These are phyloP conservation scores for Candoia aspera DNA, from an alignment of 2,113 vertebrate species.

Conservation along the genomic window DNA sequence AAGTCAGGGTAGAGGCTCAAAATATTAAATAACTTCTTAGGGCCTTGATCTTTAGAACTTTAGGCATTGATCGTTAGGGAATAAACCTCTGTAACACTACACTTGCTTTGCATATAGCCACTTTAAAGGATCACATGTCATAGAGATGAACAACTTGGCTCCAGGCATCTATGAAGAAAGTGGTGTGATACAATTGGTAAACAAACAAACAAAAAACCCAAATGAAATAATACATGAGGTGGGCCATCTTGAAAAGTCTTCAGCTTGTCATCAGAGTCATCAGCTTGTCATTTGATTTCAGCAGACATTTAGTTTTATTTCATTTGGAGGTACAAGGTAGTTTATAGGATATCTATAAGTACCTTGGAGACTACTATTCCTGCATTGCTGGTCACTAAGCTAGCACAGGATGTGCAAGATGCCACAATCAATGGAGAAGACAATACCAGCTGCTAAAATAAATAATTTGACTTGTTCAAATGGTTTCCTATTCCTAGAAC, in stretches of 20 bases:
- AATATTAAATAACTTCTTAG: neutral
- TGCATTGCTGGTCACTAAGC: neutral
- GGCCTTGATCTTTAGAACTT: neutral
- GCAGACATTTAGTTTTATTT: neutral
- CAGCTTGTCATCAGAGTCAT: neutral
- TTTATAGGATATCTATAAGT: neutral
- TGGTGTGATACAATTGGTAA: neutral
- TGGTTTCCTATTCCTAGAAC: neutral
- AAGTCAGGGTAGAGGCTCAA: neutral
- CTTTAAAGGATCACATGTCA: neutral
- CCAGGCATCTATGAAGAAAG: neutral
- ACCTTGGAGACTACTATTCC: neutral
- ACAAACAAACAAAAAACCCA: neutral
- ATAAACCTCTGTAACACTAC: neutral
- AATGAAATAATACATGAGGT: neutral
- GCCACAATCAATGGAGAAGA: neutral
- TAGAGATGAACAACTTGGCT: neutral
- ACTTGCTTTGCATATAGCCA: neutral
- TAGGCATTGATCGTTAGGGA: neutral
- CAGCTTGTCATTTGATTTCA: neutral
- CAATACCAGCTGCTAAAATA: neutral
- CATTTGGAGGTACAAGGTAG: neutral
- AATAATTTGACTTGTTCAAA: neutral
- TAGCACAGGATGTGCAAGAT: neutral
- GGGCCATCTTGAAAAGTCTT: neutral